Conservation (phyloP, 2,888 invertebrate genomes). For the Tiliacea aurago region DNA sequence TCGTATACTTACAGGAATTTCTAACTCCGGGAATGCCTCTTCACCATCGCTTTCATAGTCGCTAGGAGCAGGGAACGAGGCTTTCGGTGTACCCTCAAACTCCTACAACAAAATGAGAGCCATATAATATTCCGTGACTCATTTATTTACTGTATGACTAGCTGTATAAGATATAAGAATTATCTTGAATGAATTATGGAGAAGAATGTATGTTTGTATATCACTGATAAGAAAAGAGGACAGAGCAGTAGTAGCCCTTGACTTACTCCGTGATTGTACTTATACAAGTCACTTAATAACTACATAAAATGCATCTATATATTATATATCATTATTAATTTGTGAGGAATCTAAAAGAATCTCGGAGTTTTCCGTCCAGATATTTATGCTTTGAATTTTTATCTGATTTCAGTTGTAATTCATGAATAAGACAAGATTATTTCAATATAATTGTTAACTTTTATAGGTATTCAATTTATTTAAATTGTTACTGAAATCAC, state of each 20-base stretch:
- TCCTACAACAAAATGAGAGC: constrained; percentile 74
- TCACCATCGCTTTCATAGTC: constrained; percentile 89
- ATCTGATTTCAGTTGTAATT: neutral
- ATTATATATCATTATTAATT: constrained; percentile 10
- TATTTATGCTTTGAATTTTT: neutral
- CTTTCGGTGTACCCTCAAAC: constrained; percentile 80
- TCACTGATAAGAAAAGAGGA: constrained; percentile 72
- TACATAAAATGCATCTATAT: neutral
- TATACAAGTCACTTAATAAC: constrained; percentile 16
- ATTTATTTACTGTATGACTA: constrained; percentile 26
- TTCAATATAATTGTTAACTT: neutral
- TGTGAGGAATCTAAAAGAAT: constrained; percentile 4
- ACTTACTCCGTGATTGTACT: constrained; percentile 61
- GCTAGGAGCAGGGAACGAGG: constrained; percentile 76
- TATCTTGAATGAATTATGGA: constrained; percentile 53
- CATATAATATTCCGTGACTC: constrained; percentile 21
- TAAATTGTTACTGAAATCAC: neutral
- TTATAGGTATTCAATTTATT: neutral
- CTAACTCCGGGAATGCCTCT: constrained; percentile 86
- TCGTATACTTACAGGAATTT: constrained; percentile 83
- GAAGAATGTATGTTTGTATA: constrained; percentile 50
- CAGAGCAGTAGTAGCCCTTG: constrained; percentile 72
- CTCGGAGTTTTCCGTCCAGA: neutral
- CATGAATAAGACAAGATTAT: neutral
- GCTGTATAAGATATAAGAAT: constrained; percentile 10